phyloP scores from a whole-genome alignment of 2,113 vertebrate species.

The Bungarus multicinctus region DNA sequence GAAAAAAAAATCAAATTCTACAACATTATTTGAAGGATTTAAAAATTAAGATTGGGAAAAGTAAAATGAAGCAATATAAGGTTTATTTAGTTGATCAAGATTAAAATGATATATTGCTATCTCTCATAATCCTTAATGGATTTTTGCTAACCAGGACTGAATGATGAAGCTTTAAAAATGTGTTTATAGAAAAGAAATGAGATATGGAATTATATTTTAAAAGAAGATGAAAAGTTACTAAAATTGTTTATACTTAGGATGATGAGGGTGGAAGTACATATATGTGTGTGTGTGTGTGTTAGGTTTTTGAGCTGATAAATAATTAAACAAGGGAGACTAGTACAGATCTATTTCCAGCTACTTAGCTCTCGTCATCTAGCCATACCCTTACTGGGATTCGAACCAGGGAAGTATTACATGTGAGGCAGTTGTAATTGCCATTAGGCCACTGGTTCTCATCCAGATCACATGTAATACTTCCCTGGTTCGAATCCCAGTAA shows the following conservation, averaged over 20 bases:
- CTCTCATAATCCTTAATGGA: neutral
- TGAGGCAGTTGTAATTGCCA: too few species aligned
- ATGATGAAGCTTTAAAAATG: neutral
- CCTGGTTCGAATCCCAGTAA: too few species aligned
- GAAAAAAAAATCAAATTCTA: neutral
- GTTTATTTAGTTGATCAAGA: neutral
- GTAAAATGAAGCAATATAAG: neutral
- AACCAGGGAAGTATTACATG: too few species aligned
- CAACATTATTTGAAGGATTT: neutral
- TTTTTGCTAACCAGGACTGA: neutral
- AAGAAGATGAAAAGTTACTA: neutral
- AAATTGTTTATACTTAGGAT: neutral
- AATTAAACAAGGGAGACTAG: too few species aligned
- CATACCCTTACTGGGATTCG: too few species aligned
- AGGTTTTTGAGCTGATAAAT: too few species aligned
- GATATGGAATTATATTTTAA: neutral
- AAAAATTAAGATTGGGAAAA: neutral
- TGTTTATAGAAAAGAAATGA: neutral
- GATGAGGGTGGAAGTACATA: neutral
- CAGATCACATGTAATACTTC: too few species aligned
- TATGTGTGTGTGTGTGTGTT: too few species aligned
- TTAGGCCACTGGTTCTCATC: too few species aligned
- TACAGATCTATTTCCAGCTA: too few species aligned
- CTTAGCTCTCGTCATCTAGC: too few species aligned
- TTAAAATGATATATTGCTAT: neutral